A percentile compares a stretch with the other conserved stretches of the same genome.
phyloP scores from a whole-genome alignment of 2,113 vertebrate genomes.

The Edolisoma coerulescens region DNA sequence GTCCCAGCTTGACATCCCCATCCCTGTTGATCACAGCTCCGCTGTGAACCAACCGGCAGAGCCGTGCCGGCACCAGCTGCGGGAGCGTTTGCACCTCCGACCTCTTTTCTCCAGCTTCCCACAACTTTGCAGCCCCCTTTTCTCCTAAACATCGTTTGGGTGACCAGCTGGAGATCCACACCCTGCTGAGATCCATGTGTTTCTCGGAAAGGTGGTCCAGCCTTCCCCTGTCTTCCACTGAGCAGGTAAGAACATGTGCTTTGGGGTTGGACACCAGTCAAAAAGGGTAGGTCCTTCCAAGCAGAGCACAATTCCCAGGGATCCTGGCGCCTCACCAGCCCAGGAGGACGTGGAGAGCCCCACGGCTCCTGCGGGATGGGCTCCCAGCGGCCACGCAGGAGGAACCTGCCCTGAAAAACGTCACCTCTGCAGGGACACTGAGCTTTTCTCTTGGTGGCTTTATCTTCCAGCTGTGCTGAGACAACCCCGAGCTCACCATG shows the following conservation, averaged over 20 bases:
- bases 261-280: slow-evolving; percentile 57
- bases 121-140: neutral
- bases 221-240: neutral
- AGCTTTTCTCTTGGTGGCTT: slow-evolving; percentile 2
- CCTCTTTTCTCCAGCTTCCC: neutral
- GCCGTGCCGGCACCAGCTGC: neutral
- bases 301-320: slow-evolving; percentile 55
- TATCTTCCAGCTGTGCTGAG: slow-evolving; percentile 43
- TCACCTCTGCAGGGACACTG: neutral
- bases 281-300: slow-evolving; percentile 55
- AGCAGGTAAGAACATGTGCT: slow-evolving; percentile 65
- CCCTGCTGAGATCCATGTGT: neutral
- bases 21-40: slow-evolving; percentile 51
- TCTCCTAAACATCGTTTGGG: neutral
- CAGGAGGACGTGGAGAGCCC: slow-evolving; percentile 29
- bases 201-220: slow-evolving; percentile 1
- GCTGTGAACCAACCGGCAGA: neutral
- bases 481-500: neutral
- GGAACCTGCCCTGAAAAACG: neutral
- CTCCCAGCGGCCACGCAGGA: fast-evolving
- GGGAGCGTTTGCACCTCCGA: neutral
- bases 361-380: neutral
- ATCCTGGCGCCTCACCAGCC: slow-evolving; percentile 36
- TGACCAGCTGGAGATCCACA: neutral
- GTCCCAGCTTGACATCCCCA: slow-evolving; percentile 59